These are phyloP conservation scores for Incurvaria masculella DNA, from an alignment of 2,888 invertebrate genomes.

Conservation along the genomic window DNA sequence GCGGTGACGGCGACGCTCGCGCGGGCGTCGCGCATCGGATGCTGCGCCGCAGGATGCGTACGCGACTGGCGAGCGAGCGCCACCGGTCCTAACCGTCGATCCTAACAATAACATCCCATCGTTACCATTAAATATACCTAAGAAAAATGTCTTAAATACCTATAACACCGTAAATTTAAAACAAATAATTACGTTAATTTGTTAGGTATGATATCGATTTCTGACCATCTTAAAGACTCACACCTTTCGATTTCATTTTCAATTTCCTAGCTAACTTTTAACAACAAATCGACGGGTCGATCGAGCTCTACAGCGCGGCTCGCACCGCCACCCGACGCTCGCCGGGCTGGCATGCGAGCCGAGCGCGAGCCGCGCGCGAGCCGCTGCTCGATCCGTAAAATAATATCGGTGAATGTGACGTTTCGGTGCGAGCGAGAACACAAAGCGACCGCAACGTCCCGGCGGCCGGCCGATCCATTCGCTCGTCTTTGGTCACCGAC, in stretches of 20 bases:
- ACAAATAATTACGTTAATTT: slow-evolving; percentile 57
- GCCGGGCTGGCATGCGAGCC: slow-evolving; percentile 17
- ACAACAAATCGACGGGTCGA: slow-evolving; percentile 50
- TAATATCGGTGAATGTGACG: slow-evolving; percentile 36
- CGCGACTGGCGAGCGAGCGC: slow-evolving; percentile 22
- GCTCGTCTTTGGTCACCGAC: not conserved
- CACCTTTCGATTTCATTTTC: slow-evolving; percentile 56
- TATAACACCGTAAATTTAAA: slow-evolving; percentile 58
- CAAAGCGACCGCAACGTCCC: slow-evolving; percentile 38
- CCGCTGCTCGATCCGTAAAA: no score
- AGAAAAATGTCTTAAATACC: slow-evolving; percentile 57
- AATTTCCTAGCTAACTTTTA: slow-evolving; percentile 57
- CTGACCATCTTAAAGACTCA: slow-evolving; percentile 53
- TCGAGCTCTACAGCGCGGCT: slow-evolving; percentile 29
- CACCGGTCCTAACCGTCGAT: not conserved
- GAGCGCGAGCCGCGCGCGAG: slow-evolving; percentile 17
- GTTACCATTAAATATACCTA: slow-evolving; percentile 56
- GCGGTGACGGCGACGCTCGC: slow-evolving; percentile 25
- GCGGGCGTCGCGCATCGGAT: slow-evolving; percentile 31
- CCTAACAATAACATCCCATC: slow-evolving; percentile 53
- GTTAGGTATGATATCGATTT: slow-evolving; percentile 56
- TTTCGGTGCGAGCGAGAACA: slow-evolving; percentile 43
- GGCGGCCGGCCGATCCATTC: not conserved
- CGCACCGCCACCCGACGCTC: slow-evolving; percentile 11
- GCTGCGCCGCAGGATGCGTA: slow-evolving; percentile 15